A percentile compares a stretch with the other conserved stretches of the same genome.
phyloP scores from a whole-genome alignment of 1,140 invertebrate species.

The Eciton burchellii region DNA sequence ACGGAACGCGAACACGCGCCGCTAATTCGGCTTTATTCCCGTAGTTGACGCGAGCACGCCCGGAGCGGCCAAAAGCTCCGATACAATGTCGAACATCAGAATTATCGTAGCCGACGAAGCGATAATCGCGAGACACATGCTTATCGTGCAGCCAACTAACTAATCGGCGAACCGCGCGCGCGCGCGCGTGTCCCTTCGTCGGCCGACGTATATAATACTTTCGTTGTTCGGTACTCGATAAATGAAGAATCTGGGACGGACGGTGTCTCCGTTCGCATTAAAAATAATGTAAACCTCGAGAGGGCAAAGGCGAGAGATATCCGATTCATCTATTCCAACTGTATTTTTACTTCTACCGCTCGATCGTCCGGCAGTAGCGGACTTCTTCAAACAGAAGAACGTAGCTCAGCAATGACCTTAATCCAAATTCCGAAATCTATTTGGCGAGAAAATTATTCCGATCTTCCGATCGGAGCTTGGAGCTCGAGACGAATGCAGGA shows the following conservation, averaged over 20 bases:
- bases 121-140: neutral
- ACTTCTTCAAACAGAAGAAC: slow-evolving; percentile 25
- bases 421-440: neutral
- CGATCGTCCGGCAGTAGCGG: neutral
- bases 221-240: slow-evolving; percentile 10
- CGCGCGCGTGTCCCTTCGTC: neutral
- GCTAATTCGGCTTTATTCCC: slow-evolving; percentile 34
- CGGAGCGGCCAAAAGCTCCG: neutral
- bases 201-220: slow-evolving; percentile 5
- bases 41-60: slow-evolving; percentile 46
- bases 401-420: neutral
- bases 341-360: slow-evolving; percentile 5
- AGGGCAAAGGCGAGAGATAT: slow-evolving; percentile 40
- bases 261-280: slow-evolving; percentile 15
- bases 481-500: neutral
- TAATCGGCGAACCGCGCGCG: neutral
- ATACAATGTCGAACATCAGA: slow-evolving; percentile 12
- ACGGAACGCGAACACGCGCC: slow-evolving; percentile 6
- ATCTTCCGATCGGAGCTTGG: neutral
- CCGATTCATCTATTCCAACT: slow-evolving; percentile 23
- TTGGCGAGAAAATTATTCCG: neutral
- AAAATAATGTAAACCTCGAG: slow-evolving; percentile 26
- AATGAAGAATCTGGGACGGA: slow-evolving; percentile 29
- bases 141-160: slow-evolving; percentile 23
- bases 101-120: slow-evolving; percentile 9